phyloP scores from a whole-genome alignment of 2,797 vertebrate genomes.

The Babyrousa celebensis region DNA sequence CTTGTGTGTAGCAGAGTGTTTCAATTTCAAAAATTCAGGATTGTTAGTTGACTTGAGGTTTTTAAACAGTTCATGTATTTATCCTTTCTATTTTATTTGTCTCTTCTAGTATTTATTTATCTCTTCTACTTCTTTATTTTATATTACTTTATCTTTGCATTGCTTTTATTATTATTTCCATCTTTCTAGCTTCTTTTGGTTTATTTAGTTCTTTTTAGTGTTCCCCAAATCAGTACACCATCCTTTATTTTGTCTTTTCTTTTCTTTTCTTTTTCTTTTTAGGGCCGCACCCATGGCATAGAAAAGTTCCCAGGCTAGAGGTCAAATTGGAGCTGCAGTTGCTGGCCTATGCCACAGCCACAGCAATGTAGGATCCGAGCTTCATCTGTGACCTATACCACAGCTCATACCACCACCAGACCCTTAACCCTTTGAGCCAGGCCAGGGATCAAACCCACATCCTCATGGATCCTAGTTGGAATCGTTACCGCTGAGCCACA shows the following conservation, averaged over 20 bases:
- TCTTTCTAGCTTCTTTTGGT: background rate
- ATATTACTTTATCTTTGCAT: background rate
- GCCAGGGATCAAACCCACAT: no score
- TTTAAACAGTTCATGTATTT: background rate
- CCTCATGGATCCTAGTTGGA: no score
- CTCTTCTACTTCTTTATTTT: background rate
- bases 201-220: background rate
- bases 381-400: no score
- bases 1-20: background rate
- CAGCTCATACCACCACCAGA: no score
- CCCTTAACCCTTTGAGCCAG: no score
- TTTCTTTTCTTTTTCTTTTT: conserved; percentile 22
- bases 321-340: no score
- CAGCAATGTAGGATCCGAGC: no score
- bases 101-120: background rate
- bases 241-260: background rate
- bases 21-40: background rate
- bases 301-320: no score
- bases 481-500: no score
- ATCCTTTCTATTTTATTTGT: background rate
- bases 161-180: background rate
- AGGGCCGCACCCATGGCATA: no score
- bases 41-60: background rate
- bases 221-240: background rate
- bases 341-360: no score